Conservation (phyloP, 1,140 invertebrate species). For the Drosophila micromelanica region DNA sequence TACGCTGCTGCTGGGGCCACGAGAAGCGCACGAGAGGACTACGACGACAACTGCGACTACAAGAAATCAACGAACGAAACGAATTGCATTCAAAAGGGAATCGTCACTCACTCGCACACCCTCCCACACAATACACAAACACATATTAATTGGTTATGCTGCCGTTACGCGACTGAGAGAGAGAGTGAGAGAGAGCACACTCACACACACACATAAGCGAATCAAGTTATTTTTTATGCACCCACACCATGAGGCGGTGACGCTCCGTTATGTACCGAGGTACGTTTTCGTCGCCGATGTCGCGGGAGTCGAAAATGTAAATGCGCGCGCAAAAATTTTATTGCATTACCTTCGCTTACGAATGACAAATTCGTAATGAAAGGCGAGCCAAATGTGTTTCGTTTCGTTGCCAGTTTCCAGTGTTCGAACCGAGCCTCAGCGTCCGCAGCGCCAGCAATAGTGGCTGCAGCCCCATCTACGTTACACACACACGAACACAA, state of each 20-base stretch:
- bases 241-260: constrained; percentile 54
- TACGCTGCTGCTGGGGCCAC: constrained; percentile 30
- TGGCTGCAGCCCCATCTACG: constrained; percentile 46
- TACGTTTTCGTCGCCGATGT: constrained; percentile 37
- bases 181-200: constrained; percentile 7
- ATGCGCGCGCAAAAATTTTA: constrained; percentile 83
- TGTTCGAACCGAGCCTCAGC: constrained; percentile 44
- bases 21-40: constrained; percentile 38
- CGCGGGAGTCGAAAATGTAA: constrained; percentile 55
- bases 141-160: constrained; percentile 36
- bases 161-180: constrained; percentile 8
- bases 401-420: constrained; percentile 72
- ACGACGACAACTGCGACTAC: constrained; percentile 45
- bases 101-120: constrained; percentile 60
- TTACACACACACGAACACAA: constrained; percentile 28
- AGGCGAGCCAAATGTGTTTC: constrained; percentile 81
- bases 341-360: constrained; percentile 84
- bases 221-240: constrained; percentile 69
- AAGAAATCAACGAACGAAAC: constrained; percentile 82
- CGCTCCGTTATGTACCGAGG: constrained; percentile 52
- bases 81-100: constrained; percentile 81
- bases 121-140: constrained; percentile 38
- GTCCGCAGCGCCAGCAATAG: constrained; percentile 45
- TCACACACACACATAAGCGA: constrained; percentile 38
- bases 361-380: constrained; percentile 85